Conservation (phyloP, 2,113 vertebrate genomes). For the Lycocorax pyrrhopterus region DNA sequence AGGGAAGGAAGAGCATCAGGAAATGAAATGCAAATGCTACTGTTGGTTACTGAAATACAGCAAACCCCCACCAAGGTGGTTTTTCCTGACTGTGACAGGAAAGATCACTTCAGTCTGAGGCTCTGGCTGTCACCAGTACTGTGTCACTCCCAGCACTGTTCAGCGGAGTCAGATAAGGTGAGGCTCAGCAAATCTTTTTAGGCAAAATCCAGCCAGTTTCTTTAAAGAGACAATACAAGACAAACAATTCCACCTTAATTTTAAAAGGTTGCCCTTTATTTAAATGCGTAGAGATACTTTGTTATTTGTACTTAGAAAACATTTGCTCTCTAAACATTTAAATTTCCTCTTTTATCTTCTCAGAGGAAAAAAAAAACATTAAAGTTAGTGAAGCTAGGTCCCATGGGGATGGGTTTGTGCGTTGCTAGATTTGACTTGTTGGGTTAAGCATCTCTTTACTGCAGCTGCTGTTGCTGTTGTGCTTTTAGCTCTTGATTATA, state of each 20-base stretch:
- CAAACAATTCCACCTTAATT: neutral
- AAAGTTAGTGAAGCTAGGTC: constrained; percentile 59
- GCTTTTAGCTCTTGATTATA: constrained; percentile 83
- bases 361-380: constrained; percentile 23
- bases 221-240: neutral
- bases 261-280: constrained; percentile 53
- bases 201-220: neutral
- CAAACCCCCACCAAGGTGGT: neutral
- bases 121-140: neutral
- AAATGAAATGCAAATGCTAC: neutral
- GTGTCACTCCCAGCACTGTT: neutral
- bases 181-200: neutral
- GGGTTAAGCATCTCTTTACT: constrained; percentile 37
- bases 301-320: constrained; percentile 58
- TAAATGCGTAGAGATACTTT: neutral
- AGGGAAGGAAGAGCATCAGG: neutral
- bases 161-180: neutral
- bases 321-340: neutral
- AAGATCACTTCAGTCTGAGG: neutral
- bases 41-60: neutral
- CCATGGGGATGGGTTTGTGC: constrained; percentile 50
- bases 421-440: neutral
- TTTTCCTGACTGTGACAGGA: neutral
- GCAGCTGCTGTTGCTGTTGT: constrained; percentile 52
- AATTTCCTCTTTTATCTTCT: constrained; percentile 4